Percentiles rank a stretch among this genome's conserved stretches.
Evolutionary conservation across 2,113 vertebrate species (phyloP).

Genomic region (Gymnorhina tibicen): DNA sequence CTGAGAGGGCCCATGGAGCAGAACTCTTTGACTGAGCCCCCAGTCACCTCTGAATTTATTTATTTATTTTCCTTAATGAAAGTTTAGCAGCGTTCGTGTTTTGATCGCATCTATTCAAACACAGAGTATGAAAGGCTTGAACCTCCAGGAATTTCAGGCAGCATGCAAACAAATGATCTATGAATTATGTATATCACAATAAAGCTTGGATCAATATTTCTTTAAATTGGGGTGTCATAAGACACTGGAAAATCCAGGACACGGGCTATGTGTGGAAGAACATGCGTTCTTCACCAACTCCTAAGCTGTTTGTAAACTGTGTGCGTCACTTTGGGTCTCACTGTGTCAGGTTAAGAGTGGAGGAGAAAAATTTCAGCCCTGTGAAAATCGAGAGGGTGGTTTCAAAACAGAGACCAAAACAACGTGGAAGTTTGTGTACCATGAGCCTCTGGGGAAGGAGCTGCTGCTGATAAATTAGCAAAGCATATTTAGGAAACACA

Average conservation of each 20-base stretch:
- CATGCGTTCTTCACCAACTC: not conserved
- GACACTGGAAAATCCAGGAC: not conserved
- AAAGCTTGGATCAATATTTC: not conserved
- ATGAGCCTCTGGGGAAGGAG: not conserved
- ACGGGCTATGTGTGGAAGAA: not conserved
- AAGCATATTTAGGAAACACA: constrained; percentile 7
- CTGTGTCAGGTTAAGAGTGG: not conserved
- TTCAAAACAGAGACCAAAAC: not conserved
- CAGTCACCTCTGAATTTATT: not conserved
- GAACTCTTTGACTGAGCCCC: not conserved
- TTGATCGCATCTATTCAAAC: not conserved
- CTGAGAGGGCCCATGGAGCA: not conserved
- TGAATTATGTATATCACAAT: not conserved
- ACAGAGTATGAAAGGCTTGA: not conserved
- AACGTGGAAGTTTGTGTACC: not conserved
- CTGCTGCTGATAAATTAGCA: not conserved
- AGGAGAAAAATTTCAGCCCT: not conserved
- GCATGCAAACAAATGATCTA: not conserved
- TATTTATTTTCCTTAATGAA: not conserved
- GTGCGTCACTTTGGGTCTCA: not conserved
- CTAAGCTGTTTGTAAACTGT: not conserved
- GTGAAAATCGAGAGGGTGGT: not conserved
- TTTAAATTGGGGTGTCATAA: not conserved
- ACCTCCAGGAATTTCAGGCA: not conserved
- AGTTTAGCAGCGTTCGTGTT: not conserved